Evolutionary conservation across 1,140 invertebrate species (phyloP), one percentile per base, ranked within the genome.

Genomic region (Drusus annulatus): DNA sequence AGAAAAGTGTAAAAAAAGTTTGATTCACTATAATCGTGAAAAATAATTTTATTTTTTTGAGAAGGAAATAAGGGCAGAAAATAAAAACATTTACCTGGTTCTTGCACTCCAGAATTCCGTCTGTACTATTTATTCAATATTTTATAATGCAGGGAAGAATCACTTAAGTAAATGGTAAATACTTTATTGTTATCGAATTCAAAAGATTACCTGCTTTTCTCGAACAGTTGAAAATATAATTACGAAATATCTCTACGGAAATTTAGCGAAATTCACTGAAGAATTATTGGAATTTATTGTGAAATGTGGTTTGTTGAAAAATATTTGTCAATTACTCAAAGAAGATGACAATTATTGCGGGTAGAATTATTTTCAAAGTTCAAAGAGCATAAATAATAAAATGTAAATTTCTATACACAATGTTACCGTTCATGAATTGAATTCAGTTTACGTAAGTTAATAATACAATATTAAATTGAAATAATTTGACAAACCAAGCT

Each of bases 201-300:
- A 36, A 76, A 76, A 76, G 75, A 76, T 76, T 76, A 76, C 36
- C 28, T 28, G 50, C 45, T 73, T 73, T 73, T n/a, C 51, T 8
- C 16, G 17, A 52, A 73, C 10, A 52, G 16, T 73, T 52, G 17
- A 52, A 54, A 73, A 73, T 73, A 73, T 54, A 54, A 54, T 73
- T 69, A 45, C 45, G 65, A 21, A 50, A 45, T 45, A 45, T n/a
- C 45, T 45, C 16, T 19, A 7, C 51, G 16, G 19, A 0, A 36
- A 19, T 45, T 69, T 69, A 19, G 65, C 5, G 10, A 69, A 65
- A 13, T 65, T 65, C 3, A 65, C 17, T 25, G 25, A 63, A 16
- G 6, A 8, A 7, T 21, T 10, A 5, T 0, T 10, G 60, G 60
- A 63, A 63, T 63, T 63, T 63, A 21, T 19, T 23, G 19, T 63